These are phyloP conservation scores for Drosophila neonasuta DNA, from an alignment of 2,888 invertebrate genomes.

Conservation along the genomic window DNA sequence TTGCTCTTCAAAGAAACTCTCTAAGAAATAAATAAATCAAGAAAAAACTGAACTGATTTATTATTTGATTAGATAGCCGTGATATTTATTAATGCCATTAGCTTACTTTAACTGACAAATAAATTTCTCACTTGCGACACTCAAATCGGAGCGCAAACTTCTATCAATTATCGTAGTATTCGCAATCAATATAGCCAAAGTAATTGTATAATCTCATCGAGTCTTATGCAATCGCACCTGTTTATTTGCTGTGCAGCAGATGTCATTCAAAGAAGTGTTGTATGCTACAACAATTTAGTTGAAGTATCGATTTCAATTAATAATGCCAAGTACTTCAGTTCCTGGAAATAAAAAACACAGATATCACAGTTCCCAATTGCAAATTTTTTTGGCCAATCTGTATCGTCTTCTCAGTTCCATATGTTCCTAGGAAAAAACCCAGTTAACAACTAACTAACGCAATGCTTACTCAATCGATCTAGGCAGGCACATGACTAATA, in stretches of 20 bases:
- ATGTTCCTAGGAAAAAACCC: slow-evolving; percentile 19
- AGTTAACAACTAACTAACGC: not conserved
- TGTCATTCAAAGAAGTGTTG: slow-evolving; percentile 15
- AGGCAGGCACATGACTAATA: slow-evolving; percentile 65
- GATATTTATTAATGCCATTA: slow-evolving; percentile 67
- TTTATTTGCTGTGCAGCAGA: slow-evolving; percentile 25
- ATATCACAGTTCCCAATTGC: not conserved
- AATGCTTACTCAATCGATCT: slow-evolving; percentile 53
- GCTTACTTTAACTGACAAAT: slow-evolving; percentile 48
- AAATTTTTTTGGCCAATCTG: slow-evolving; percentile 6
- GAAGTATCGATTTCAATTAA: slow-evolving; percentile 7
- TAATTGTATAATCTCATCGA: slow-evolving; percentile 17
- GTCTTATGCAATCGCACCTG: slow-evolving; percentile 30
- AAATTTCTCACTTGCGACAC: slow-evolving; percentile 41
- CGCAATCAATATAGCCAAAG: slow-evolving; percentile 21
- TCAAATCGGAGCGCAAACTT: slow-evolving; percentile 24
- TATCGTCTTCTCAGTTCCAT: not conserved
- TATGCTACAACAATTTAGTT: not conserved
- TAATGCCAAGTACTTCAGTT: too few relatives aligned
- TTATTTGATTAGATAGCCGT: slow-evolving; percentile 65
- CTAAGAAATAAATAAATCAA: not conserved
- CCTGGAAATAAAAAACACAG: not conserved
- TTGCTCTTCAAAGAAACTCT: slow-evolving; percentile 5
- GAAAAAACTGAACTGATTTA: not conserved
- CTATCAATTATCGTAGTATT: slow-evolving; percentile 38